phyloP scores from a whole-genome alignment of 2,888 invertebrate species.

The Polydrusus cervinus region DNA sequence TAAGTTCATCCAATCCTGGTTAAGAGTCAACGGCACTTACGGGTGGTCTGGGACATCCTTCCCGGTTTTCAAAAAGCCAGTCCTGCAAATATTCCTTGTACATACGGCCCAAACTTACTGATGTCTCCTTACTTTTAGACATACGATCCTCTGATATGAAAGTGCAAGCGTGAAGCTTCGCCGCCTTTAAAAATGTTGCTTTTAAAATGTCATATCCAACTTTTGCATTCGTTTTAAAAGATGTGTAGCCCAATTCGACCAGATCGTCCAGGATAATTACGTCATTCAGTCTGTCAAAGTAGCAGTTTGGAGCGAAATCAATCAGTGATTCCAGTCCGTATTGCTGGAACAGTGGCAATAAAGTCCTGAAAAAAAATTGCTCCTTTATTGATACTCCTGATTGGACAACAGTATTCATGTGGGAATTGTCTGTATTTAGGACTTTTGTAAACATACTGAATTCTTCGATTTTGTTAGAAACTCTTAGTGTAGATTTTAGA shows the following conservation, averaged over 20 bases:
- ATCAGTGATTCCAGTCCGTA: conserved; percentile 56
- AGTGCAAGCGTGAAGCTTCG: conserved; percentile 62
- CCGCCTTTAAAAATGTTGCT: conserved; percentile 58
- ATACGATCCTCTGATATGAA: conserved; percentile 63
- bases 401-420: not conserved
- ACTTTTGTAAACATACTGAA: conserved; percentile 16
- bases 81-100: conserved; percentile 58
- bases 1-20: conserved; percentile 11
- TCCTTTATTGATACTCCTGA: conserved; percentile 55
- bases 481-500: conserved; percentile 38
- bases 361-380: conserved; percentile 67
- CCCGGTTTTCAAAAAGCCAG: conserved; percentile 54
- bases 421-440: not conserved
- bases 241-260: conserved; percentile 40
- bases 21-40: conserved; percentile 21
- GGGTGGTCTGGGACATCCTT: not conserved
- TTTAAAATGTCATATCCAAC: conserved; percentile 57
- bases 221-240: conserved; percentile 13
- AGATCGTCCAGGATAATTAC: conserved; percentile 69
- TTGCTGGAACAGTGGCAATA: conserved; percentile 66
- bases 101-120: conserved; percentile 59
- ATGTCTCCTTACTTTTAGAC: conserved; percentile 53
- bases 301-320: conserved; percentile 65
- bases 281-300: conserved; percentile 63
- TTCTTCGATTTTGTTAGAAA: not conserved